Conservation (phyloP, 2,113 vertebrate species). For the Vombatus ursinus region DNA sequence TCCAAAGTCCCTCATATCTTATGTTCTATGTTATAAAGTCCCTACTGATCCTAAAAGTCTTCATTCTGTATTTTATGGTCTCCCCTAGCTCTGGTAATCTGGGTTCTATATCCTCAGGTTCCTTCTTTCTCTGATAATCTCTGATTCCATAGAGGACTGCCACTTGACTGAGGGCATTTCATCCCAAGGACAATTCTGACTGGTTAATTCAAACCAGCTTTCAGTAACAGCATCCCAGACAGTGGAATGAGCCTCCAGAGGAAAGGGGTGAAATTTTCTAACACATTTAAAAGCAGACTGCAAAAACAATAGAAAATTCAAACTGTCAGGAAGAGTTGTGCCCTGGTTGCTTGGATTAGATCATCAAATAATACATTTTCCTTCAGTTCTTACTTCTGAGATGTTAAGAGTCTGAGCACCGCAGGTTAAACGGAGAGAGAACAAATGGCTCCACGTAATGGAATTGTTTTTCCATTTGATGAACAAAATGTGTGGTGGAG, state of each 20-base stretch:
- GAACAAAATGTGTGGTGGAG: slow-evolving; percentile 43
- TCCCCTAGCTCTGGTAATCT: background rate
- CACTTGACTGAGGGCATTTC: background rate
- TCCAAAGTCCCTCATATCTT: background rate
- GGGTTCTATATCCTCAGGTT: background rate
- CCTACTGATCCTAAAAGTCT: background rate
- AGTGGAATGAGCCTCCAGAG: background rate
- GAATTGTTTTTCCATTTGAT: background rate
- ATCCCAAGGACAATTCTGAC: background rate
- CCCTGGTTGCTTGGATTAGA: background rate
- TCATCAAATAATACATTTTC: background rate
- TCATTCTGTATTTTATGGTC: background rate
- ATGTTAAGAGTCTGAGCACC: slow-evolving; percentile 29
- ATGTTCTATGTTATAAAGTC: background rate
- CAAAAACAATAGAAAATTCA: slow-evolving; percentile 29
- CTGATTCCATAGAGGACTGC: background rate
- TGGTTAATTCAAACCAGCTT: background rate
- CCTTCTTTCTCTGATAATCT: background rate
- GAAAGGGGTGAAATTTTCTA: background rate
- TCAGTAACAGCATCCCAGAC: background rate
- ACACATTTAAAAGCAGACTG: slow-evolving; percentile 4
- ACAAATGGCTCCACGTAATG: background rate
- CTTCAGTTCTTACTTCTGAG: slow-evolving; percentile 41
- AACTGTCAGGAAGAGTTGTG: slow-evolving; percentile 33
- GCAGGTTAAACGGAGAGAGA: slow-evolving; percentile 31